Evolutionary conservation across 1,140 invertebrate genomes (phyloP).

Genomic region (Meloidogyne chitwoodi): DNA sequence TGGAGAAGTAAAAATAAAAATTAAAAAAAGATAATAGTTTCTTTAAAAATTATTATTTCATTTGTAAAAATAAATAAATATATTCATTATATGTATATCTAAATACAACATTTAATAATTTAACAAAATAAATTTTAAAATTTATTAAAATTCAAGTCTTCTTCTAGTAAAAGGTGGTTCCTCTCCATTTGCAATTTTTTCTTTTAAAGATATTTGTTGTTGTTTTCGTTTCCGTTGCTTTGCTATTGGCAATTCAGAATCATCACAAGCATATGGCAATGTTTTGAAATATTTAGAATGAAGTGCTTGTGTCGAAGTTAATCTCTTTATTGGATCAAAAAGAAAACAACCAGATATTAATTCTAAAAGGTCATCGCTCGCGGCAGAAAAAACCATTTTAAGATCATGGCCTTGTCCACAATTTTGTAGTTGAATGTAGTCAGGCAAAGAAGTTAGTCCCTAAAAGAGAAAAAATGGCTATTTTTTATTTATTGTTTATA

Average conservation of each 20-base stretch:
- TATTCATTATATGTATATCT: no score
- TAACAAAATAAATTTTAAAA: conserved; percentile 1
- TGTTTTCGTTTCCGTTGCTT: conserved; percentile 15
- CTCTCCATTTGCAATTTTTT: conserved; percentile 9
- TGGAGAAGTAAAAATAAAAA: no score
- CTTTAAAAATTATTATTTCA: no score
- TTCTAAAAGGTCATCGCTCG: conserved; percentile 82
- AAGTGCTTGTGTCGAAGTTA: conserved; percentile 63
- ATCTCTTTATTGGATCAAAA: conserved; percentile 79
- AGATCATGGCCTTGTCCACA: conserved; percentile 71
- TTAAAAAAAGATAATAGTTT: not conserved
- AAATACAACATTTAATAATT: no score
- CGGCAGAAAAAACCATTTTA: conserved; percentile 85
- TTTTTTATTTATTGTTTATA: conserved; percentile 28
- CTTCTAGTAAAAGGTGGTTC: conserved; percentile 25
- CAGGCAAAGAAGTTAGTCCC: conserved; percentile 77
- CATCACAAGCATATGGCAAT: conserved; percentile 50
- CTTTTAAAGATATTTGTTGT: conserved; percentile 4
- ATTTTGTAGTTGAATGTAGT: conserved; percentile 86
- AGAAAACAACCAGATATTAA: conserved; percentile 75
- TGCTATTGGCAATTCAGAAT: conserved; percentile 48
- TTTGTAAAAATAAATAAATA: no score
- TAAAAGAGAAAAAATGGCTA: conserved; percentile 59
- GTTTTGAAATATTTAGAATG: conserved; percentile 45
- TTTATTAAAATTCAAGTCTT: conserved; percentile 22